Conservation (phyloP, 2,888 invertebrate genomes). For the Rhamphomyia laevipes region DNA sequence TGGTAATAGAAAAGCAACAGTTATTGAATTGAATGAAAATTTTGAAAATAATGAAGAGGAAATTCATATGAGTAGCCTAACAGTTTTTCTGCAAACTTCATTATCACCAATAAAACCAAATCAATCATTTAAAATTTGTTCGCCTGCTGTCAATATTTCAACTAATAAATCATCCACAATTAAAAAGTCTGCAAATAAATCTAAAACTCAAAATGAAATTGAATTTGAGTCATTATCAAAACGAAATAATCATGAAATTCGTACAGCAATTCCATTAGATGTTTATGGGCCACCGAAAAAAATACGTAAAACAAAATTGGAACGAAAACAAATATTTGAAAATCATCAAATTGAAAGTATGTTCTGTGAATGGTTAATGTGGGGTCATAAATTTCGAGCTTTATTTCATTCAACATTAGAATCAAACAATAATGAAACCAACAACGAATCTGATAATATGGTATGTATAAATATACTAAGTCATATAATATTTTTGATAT, state of each 20-base stretch:
- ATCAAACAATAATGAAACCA: not conserved
- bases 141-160: not conserved
- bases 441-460: not conserved
- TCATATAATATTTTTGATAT: too few species aligned
- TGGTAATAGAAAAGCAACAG: not conserved
- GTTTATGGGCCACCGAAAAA: constrained; percentile 3
- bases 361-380: not conserved
- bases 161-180: not conserved
- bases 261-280: not conserved
- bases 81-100: constrained; percentile 1
- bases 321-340: not conserved
- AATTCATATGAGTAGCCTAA: constrained; percentile 6
- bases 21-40: not conserved
- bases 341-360: not conserved
- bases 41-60: not conserved
- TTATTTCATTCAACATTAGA: not conserved
- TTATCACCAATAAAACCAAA: not conserved
- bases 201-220: not conserved
- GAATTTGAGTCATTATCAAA: not conserved
- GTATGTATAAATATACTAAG: not conserved
- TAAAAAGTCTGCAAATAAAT: not conserved
- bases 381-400: too few species aligned
- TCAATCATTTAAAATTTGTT: not conserved
- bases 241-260: not conserved
- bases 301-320: not conserved